Conservation (phyloP, 2,888 invertebrate species). For the Acheta domesticus region DNA sequence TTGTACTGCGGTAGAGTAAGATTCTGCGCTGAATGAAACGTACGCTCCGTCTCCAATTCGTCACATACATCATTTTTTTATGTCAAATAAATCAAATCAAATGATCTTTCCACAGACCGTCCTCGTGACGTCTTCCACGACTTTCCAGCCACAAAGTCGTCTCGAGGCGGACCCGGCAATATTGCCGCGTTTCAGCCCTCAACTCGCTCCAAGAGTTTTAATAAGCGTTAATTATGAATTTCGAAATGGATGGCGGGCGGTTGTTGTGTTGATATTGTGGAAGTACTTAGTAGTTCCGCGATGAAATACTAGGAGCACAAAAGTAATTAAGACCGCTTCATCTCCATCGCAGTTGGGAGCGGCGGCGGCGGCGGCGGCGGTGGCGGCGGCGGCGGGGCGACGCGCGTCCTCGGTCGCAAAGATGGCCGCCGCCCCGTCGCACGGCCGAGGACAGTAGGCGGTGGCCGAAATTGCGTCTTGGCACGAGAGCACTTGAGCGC, state of each 20-base stretch:
- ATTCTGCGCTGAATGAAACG: background rate
- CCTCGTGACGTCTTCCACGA: no score
- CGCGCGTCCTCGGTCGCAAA: background rate
- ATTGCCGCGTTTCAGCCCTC: background rate
- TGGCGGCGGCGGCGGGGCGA: background rate
- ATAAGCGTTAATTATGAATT: constrained; percentile 10
- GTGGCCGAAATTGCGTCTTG: no score
- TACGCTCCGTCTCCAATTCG: background rate
- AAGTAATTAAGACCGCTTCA: constrained; percentile 3
- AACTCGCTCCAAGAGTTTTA: background rate
- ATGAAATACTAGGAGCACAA: background rate
- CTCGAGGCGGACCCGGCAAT: background rate
- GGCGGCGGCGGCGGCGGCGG: no score
- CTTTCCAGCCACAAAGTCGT: no score
- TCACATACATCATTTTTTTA: no score
- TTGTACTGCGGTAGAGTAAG: no score
- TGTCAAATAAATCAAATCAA: no score
- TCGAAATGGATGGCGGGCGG: background rate
- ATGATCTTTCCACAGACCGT: no score
- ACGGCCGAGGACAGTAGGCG: no score
- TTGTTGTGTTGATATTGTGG: constrained; percentile 7
- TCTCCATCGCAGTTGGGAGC: background rate
- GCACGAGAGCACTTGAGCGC: no score
- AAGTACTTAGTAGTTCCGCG: constrained; percentile 8
- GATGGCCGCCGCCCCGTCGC: background rate